Evolutionary conservation across 2,113 vertebrate genomes (phyloP).

Genomic region (Carlito syrichta): DNA sequence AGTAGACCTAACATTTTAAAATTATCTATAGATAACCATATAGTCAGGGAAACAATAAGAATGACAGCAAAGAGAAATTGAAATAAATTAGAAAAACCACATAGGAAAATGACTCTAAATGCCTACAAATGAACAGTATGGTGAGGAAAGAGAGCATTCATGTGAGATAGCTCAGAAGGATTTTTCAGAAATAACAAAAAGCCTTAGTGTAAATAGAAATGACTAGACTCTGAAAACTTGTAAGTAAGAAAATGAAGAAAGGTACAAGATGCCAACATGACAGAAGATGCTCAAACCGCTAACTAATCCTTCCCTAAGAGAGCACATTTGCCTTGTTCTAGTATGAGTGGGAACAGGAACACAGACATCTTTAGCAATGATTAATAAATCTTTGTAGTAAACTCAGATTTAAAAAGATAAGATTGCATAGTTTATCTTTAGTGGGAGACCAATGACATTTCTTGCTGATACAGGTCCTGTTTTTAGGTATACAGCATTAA

Average conservation of each 20-base stretch:
- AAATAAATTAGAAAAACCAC: not conserved
- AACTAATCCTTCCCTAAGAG: not conserved
- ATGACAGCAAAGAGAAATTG: not conserved
- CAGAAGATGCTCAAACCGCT: not conserved
- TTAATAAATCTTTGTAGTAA: not conserved
- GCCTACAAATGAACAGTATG: not conserved
- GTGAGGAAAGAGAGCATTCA: not conserved
- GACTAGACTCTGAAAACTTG: not conserved
- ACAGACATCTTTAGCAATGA: not conserved
- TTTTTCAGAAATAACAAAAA: not conserved
- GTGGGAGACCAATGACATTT: not conserved
- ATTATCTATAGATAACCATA: not conserved
- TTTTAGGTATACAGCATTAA: not conserved
- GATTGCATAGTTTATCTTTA: not conserved
- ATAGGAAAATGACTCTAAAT: not conserved
- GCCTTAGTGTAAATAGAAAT: not conserved
- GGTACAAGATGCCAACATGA: rapidly evolving
- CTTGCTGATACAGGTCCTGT: not conserved
- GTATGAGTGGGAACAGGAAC: not conserved
- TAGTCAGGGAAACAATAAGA: not conserved
- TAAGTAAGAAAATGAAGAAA: not conserved
- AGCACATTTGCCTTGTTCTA: not conserved
- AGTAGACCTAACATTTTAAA: not conserved
- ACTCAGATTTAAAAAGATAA: too few relatives aligned
- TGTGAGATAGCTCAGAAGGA: not conserved